Percentiles rank a stretch among this genome's conserved stretches.
Evolutionary conservation across 1,140 invertebrate genomes (phyloP).

Genomic region (Drosophila takahashii): DNA sequence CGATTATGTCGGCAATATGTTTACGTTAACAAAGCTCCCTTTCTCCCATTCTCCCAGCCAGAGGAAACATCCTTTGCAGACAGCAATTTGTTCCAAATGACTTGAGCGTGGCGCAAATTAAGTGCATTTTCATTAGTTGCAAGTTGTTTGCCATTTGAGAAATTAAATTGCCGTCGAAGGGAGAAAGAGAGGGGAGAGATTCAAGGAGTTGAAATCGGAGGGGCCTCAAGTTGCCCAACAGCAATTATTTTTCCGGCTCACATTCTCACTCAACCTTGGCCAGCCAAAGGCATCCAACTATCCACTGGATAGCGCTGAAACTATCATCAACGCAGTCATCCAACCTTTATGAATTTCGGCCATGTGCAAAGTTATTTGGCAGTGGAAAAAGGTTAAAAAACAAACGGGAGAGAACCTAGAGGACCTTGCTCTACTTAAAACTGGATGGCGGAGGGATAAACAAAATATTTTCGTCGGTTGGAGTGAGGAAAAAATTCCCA

Average conservation of each 20-base stretch:
- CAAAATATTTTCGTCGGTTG: conserved; percentile 11
- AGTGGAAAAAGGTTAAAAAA: conserved; percentile 8
- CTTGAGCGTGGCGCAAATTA: conserved; percentile 58
- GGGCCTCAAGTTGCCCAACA: conserved; percentile 11
- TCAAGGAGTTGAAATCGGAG: conserved; percentile 1
- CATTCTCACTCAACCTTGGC: conserved; percentile 6
- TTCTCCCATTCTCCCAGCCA: not conserved
- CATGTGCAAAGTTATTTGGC: conserved; percentile 44
- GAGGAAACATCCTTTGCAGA: conserved; percentile 11
- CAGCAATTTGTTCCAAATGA: conserved; percentile 58
- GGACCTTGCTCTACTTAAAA: conserved; percentile 32
- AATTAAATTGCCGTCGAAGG: conserved; percentile 48
- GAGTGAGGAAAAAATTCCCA: conserved; percentile 1
- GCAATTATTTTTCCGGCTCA: conserved; percentile 51
- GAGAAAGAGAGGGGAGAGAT: too few relatives aligned
- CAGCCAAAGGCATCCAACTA: not conserved
- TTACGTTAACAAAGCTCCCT: conserved; percentile 39
- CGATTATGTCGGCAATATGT: conserved; percentile 54
- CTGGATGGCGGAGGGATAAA: conserved; percentile 6
- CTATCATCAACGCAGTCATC: conserved; percentile 27
- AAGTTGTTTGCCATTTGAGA: conserved; percentile 63
- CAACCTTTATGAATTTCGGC: conserved; percentile 38
- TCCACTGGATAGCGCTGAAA: conserved; percentile 7
- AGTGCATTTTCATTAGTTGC: conserved; percentile 65
- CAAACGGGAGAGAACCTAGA: not conserved